Conservation (phyloP, 2,797 vertebrate species). For the Delichon dasypus region DNA sequence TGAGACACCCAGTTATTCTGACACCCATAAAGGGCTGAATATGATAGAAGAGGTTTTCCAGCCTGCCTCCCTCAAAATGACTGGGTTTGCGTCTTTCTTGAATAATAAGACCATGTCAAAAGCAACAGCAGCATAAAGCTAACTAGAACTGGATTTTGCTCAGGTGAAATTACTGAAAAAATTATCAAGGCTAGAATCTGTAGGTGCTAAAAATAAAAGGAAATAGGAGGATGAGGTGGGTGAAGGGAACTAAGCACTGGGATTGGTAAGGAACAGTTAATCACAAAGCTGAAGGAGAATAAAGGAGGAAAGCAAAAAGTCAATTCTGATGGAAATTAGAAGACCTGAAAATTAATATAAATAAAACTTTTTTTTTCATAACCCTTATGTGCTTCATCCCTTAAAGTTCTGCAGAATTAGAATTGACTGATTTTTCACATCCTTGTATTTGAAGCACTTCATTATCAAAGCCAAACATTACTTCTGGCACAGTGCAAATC, state of each 20-base stretch:
- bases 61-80: background rate
- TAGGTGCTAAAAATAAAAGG: conserved; percentile 33
- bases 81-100: background rate
- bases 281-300: conserved; percentile 1
- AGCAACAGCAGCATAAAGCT: background rate
- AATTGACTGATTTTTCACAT: background rate
- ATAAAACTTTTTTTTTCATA: background rate
- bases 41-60: background rate
- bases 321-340: background rate
- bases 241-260: background rate
- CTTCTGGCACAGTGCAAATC: background rate
- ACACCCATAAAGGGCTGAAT: background rate
- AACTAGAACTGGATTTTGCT: background rate
- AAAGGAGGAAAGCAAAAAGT: conserved; percentile 16
- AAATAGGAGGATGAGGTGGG: conserved; percentile 16
- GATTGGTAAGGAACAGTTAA: conserved; percentile 19
- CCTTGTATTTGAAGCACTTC: background rate
- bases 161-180: background rate
- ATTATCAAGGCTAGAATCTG: background rate
- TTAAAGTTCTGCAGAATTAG: background rate
- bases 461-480: background rate
- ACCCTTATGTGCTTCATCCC: background rate
- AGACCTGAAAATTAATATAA: background rate
- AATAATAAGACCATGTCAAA: background rate
- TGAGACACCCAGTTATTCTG: background rate